Evolutionary conservation across 2,888 invertebrate species (phyloP).

Genomic region (Apeira syringaria): DNA sequence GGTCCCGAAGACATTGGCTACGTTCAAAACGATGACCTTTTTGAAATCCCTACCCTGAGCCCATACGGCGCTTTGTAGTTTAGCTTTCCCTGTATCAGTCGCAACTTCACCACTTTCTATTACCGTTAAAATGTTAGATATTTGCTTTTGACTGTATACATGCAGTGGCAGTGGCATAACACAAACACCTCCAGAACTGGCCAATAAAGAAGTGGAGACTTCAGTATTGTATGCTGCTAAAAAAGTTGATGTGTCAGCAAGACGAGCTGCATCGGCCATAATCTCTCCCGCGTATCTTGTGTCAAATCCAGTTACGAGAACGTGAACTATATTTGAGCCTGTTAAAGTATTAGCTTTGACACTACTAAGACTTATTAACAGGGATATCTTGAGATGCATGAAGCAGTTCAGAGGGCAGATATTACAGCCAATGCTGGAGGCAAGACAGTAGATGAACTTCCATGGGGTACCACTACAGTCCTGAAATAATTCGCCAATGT

Average conservation of each 20-base stretch:
- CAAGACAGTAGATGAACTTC: slow-evolving; percentile 71
- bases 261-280: slow-evolving; percentile 58
- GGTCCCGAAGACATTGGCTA: slow-evolving; percentile 64
- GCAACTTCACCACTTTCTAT: slow-evolving; percentile 60
- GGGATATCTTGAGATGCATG: slow-evolving; percentile 68
- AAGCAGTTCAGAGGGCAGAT: slow-evolving; percentile 66
- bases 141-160: slow-evolving; percentile 60
- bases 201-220: slow-evolving; percentile 49
- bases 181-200: slow-evolving; percentile 63
- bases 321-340: slow-evolving; percentile 59
- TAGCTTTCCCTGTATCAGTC: slow-evolving; percentile 42
- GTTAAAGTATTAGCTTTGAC: slow-evolving; percentile 55
- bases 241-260: slow-evolving; percentile 50
- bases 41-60: slow-evolving; percentile 69
- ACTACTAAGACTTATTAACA: slow-evolving; percentile 67
- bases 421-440: slow-evolving; percentile 63
- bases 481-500: slow-evolving; percentile 53
- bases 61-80: slow-evolving; percentile 65
- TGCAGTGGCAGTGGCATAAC: slow-evolving; percentile 64
- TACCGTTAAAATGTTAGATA: slow-evolving; percentile 48
- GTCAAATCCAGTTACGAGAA: slow-evolving; percentile 60
- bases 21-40: slow-evolving; percentile 56
- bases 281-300: slow-evolving; percentile 57
- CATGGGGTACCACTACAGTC: slow-evolving; percentile 59
- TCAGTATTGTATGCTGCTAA: slow-evolving; percentile 53